phyloP scores from a whole-genome alignment of 2,797 vertebrate genomes.

The Brachyrhaphis roseni region DNA sequence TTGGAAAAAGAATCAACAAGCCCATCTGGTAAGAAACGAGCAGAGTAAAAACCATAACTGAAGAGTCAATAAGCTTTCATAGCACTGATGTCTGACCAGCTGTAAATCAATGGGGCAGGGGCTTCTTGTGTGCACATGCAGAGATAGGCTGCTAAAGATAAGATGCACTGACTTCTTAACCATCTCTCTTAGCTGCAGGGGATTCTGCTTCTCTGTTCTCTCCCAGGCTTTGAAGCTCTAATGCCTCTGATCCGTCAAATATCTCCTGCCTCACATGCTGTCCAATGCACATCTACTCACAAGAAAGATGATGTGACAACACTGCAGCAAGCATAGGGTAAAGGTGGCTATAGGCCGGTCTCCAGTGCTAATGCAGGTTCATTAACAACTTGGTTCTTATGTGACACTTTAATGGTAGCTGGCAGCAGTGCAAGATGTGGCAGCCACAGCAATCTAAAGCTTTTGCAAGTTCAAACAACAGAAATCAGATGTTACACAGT shows the following conservation, averaged over 20 bases:
- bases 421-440: constrained; percentile 39
- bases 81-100: constrained; percentile 40
- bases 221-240: constrained; percentile 61
- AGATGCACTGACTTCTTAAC: constrained; percentile 45
- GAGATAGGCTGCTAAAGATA: constrained; percentile 48
- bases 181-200: constrained; percentile 39
- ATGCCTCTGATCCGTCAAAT: constrained; percentile 69
- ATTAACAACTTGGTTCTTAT: constrained; percentile 34
- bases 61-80: constrained; percentile 44
- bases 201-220: constrained; percentile 54
- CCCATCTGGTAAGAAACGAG: constrained; percentile 49
- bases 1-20: constrained; percentile 62
- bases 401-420: constrained; percentile 30
- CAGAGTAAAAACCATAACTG: constrained; percentile 51
- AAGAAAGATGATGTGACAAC: constrained; percentile 44
- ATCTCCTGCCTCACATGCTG: constrained; percentile 55
- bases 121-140: constrained; percentile 31
- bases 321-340: constrained; percentile 35
- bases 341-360: constrained; percentile 26
- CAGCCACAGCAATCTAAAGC: constrained; percentile 23
- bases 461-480: constrained; percentile 32
- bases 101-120: constrained; percentile 48
- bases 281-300: constrained; percentile 43
- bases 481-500: constrained; percentile 33
- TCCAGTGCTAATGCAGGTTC: constrained; percentile 42